Evolutionary conservation across 2,888 invertebrate species (phyloP).

Genomic region (Drosophila subsilvestris): DNA sequence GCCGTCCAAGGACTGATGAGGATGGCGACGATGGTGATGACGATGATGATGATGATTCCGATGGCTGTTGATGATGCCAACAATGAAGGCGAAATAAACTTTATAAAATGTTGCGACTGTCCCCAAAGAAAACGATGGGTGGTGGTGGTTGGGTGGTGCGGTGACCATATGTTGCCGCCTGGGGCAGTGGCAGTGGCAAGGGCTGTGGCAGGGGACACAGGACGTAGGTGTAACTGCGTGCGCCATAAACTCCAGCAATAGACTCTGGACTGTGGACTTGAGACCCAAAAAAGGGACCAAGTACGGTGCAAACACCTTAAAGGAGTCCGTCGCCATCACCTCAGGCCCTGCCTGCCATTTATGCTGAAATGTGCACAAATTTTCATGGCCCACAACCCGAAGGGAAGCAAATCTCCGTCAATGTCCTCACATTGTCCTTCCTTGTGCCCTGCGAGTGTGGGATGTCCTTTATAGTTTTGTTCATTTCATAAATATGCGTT

Average conservation of each 20-base stretch:
- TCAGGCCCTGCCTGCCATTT: slow-evolving; percentile 52
- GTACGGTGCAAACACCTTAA: slow-evolving; percentile 63
- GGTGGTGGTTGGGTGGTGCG: background rate
- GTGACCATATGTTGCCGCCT: slow-evolving; percentile 1
- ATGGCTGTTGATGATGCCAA: slow-evolving; percentile 72
- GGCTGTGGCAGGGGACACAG: slow-evolving; percentile 67
- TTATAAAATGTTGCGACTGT: slow-evolving; percentile 63
- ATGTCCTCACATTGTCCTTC: slow-evolving; percentile 75
- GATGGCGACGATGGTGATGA: slow-evolving; percentile 49
- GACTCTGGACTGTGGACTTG: slow-evolving; percentile 59
- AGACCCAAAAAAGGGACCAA: slow-evolving; percentile 58
- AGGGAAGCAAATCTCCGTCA: slow-evolving; percentile 66
- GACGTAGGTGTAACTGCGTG: slow-evolving; percentile 76
- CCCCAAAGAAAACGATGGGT: slow-evolving; percentile 46
- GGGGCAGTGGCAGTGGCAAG: slow-evolving; percentile 4
- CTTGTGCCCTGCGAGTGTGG: slow-evolving; percentile 13
- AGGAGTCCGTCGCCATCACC: slow-evolving; percentile 54
- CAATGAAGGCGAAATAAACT: slow-evolving; percentile 67
- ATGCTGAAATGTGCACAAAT: slow-evolving; percentile 80
- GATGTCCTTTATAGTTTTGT: slow-evolving; percentile 75
- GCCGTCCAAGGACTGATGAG: slow-evolving; percentile 19
- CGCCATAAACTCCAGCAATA: slow-evolving; percentile 78
- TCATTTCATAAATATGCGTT: slow-evolving; percentile 79
- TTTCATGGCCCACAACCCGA: slow-evolving; percentile 64
- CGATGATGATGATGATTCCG: slow-evolving; percentile 42